Evolutionary conservation across 1,140 invertebrate species (phyloP).

Genomic region (Drosophila pallidifrons): DNA sequence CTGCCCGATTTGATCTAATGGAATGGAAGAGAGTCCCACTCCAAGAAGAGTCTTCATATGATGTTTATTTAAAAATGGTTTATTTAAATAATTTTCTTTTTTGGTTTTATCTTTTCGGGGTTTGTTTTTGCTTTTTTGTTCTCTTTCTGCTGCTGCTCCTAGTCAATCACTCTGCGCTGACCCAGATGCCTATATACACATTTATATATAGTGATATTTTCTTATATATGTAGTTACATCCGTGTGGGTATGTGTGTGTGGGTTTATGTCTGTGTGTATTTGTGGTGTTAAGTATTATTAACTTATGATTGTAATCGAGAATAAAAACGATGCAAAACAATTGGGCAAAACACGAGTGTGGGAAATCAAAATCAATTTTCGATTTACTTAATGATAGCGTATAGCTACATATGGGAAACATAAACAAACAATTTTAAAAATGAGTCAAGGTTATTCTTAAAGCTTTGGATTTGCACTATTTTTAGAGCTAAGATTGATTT

Average conservation of each 20-base stretch:
- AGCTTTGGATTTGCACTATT: too few species aligned
- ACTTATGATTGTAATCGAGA: constrained; percentile 8
- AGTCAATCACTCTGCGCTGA: constrained; percentile 39
- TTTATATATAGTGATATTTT: constrained; percentile 26
- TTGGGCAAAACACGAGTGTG: not conserved
- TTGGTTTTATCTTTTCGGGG: constrained; percentile 29
- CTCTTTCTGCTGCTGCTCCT: constrained; percentile 30
- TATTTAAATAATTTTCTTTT: constrained; percentile 70
- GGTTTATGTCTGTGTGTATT: not conserved
- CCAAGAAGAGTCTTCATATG: not conserved
- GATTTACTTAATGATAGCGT: constrained; percentile 9
- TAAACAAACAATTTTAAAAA: not conserved
- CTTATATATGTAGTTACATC: constrained; percentile 31
- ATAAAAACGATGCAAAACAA: constrained; percentile 10
- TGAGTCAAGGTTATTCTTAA: too few species aligned
- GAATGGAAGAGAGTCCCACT: not conserved
- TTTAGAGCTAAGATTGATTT: too few species aligned
- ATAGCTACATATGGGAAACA: not conserved
- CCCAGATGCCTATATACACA: constrained; percentile 44
- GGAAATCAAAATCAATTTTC: constrained; percentile 2
- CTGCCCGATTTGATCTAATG: constrained; percentile 64
- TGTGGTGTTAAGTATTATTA: constrained; percentile 22
- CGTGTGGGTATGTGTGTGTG: constrained; percentile 19
- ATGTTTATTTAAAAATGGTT: constrained; percentile 76
- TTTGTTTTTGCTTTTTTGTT: constrained; percentile 37